phyloP scores from a whole-genome alignment of 2,797 vertebrate genomes.

The Cichlasoma orientale region DNA sequence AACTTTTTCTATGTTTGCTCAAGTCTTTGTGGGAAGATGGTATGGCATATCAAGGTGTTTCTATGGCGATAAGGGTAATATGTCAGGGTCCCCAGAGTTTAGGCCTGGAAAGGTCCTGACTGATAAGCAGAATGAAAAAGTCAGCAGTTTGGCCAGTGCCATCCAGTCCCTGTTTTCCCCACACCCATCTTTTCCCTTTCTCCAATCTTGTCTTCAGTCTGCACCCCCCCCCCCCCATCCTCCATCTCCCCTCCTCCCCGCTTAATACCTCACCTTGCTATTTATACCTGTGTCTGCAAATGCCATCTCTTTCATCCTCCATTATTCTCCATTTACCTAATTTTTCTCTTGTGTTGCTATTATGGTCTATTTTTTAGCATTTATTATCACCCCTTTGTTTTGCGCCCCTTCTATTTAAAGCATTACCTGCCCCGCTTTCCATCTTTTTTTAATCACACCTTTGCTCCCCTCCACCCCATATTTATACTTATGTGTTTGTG shows the following conservation, averaged over 20 bases:
- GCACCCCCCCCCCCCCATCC: constrained; percentile 17
- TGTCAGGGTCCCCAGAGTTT: constrained; percentile 70
- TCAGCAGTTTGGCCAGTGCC: constrained; percentile 75
- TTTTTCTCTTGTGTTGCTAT: constrained; percentile 53
- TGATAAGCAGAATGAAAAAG: constrained; percentile 77
- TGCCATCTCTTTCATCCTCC: constrained; percentile 60
- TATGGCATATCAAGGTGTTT: constrained; percentile 76
- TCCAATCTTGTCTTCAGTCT: constrained; percentile 44
- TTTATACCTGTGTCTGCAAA: constrained; percentile 66
- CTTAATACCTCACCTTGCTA: constrained; percentile 53
- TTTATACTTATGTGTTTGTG: background rate
- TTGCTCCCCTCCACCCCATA: background rate
- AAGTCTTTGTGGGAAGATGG: constrained; percentile 64
- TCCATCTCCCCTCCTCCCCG: constrained; percentile 32
- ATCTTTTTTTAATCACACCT: constrained; percentile 32
- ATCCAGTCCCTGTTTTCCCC: constrained; percentile 55
- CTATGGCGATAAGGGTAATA: constrained; percentile 75
- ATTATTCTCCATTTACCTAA: constrained; percentile 64
- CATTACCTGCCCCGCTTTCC: constrained; percentile 23
- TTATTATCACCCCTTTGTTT: constrained; percentile 37
- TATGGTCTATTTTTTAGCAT: constrained; percentile 56
- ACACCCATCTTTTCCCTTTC: constrained; percentile 33
- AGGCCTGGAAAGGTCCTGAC: constrained; percentile 72
- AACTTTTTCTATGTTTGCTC: constrained; percentile 62
- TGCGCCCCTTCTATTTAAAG: constrained; percentile 35